A percentile compares a stretch with the other conserved stretches of the same genome.
Conservation (phyloP, 2,797 vertebrate species). For the Hypotaenidia philippensis region DNA sequence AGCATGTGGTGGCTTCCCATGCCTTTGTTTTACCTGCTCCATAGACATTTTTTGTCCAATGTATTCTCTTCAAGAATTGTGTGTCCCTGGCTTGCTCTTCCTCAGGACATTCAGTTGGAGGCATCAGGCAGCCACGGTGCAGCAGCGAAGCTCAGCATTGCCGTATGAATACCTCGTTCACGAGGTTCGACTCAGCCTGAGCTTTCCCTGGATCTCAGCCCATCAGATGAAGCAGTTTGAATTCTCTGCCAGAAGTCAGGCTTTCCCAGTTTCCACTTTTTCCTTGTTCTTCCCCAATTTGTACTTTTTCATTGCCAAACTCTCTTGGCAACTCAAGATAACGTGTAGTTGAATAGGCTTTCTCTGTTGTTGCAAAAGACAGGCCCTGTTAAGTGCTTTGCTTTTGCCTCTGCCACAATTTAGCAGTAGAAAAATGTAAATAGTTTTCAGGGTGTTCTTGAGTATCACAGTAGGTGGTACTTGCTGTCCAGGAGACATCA, state of each 20-base stretch:
- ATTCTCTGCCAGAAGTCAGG: background rate
- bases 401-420: background rate
- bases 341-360: background rate
- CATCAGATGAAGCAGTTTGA: constrained; percentile 13
- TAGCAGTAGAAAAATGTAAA: background rate
- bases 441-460: background rate
- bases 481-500: background rate
- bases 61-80: background rate
- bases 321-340: background rate
- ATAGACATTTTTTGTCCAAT: background rate
- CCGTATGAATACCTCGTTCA: accelerated
- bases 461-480: background rate
- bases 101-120: background rate
- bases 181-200: background rate
- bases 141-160: background rate
- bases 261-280: constrained; percentile 13
- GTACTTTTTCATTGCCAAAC: background rate
- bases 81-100: background rate
- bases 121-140: accelerated
- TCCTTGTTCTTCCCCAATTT: background rate
- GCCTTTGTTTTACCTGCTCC: background rate
- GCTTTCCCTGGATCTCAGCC: background rate
- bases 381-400: background rate
- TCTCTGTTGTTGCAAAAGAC: background rate
- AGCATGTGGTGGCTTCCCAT: background rate